Base-by-base conservation (phyloP, 2,888 invertebrate genomes). In the Xestobium rufovillosum region DNA sequence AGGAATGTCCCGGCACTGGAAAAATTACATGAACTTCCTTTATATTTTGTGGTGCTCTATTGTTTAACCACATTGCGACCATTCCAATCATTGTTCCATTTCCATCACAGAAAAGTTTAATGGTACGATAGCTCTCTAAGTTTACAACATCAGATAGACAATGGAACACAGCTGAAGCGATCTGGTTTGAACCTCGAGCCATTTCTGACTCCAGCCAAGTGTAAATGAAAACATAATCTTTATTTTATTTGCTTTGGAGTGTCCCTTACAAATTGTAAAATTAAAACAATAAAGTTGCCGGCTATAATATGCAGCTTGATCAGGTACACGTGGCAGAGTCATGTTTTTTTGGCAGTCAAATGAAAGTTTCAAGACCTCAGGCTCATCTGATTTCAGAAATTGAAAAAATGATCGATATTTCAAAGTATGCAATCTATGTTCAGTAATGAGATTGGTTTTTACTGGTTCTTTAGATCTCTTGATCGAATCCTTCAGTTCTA, bases 341-440 rank as follows among this genome's bases (percentile, higher is more conserved):
- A 48, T 36, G 35, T 57, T 60, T 43, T 60, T 56, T 42, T 55
- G 53, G 31, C 55, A 59, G n/a, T 58, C 57, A 42, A 52, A 57
- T 3, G 42, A 45, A 11, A 59, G 23, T 17, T 38, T 50, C n/a
- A 50, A 2, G 14, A 41, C 11, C 12, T 42, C 36, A 9, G 38
- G 31, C 4, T 26, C 19, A 10, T 44, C 31, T 29, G 43, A 44
- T 30, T 41, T 45, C 14, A 52, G 30, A 12, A 41, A 26, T 3
- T 29, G 14, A 38, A 43, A 50, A 42, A 55, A 52, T 11, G 46
- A 38, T 27, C 51, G 45, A 8, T 39, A 43, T 39, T 44, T 41
- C 28, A 41, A 28, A 42, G 45, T 51, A 29, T 50, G 50, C 6
- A 48, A 30, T 8, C 34, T 17, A 4, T 31, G 29, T 36, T 44